Percentiles rank a stretch among this genome's conserved stretches.
Conservation (phyloP, 2,888 invertebrate genomes). For the Sesia bembeciformis region DNA sequence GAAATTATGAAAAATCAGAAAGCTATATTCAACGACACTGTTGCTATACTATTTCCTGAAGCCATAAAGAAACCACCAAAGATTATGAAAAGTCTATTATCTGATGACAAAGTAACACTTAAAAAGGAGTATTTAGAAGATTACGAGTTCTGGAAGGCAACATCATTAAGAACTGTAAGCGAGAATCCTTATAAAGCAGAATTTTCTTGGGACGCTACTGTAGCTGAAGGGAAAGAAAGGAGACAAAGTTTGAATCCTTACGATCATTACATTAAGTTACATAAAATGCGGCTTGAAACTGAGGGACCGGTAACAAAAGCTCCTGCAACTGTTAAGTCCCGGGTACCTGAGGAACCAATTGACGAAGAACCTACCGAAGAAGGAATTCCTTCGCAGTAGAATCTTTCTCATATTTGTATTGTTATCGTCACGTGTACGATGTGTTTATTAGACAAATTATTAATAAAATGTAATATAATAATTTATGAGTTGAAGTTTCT, state of each 20-base stretch:
- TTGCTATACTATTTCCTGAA: conserved; percentile 77
- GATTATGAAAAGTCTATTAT: conserved; percentile 52
- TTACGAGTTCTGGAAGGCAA: conserved; percentile 35
- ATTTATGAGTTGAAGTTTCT: too few relatives aligned
- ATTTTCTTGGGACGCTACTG: conserved; percentile 73
- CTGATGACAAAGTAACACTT: conserved; percentile 46
- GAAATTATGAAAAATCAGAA: conserved; percentile 74
- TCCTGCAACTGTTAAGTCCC: neutral
- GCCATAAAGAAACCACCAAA: conserved; percentile 63
- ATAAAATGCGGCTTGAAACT: conserved; percentile 38
- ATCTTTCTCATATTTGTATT: neutral
- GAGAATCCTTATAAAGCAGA: conserved; percentile 59
- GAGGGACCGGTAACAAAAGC: conserved; percentile 11
- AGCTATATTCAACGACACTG: conserved; percentile 78
- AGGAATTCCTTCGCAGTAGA: neutral
- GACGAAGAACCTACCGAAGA: neutral
- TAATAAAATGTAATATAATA: too few relatives aligned
- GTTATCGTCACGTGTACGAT: too few relatives aligned
- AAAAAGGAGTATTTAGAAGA: conserved; percentile 49
- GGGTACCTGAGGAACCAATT: neutral
- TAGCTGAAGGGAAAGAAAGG: conserved; percentile 66
- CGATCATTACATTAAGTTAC: conserved; percentile 41
- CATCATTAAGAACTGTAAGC: conserved; percentile 47
- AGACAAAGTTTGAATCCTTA: conserved; percentile 57
- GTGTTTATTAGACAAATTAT: too few relatives aligned